phyloP scores from a whole-genome alignment of 2,113 vertebrate species.

The Anolis carolinensis region DNA sequence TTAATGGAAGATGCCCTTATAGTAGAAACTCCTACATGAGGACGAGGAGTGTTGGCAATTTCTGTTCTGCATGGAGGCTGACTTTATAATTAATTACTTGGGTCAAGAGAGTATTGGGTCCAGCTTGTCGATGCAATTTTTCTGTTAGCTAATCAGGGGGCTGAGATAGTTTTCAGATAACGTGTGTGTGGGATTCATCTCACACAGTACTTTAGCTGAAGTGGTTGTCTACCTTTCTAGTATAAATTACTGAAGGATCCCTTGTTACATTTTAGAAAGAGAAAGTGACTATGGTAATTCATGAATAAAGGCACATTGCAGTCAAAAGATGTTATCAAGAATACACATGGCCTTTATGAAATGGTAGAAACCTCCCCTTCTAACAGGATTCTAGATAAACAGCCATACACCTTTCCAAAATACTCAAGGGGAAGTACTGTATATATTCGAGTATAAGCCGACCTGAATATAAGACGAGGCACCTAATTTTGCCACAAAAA shows the following conservation, averaged over 20 bases:
- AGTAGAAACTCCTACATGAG: background rate
- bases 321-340: slow-evolving; percentile 17
- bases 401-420: too few relatives aligned
- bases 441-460: too few relatives aligned
- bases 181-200: slow-evolving; percentile 42
- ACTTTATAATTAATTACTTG: slow-evolving; percentile 31
- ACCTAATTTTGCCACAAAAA: too few relatives aligned
- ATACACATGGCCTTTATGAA: slow-evolving; percentile 31
- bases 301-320: slow-evolving; percentile 35
- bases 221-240: slow-evolving; percentile 36
- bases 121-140: slow-evolving; percentile 37
- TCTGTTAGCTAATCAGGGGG: slow-evolving; percentile 39
- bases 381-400: too few relatives aligned
- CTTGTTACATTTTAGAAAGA: background rate
- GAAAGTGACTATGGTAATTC: slow-evolving; percentile 22
- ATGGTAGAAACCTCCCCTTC: too few relatives aligned
- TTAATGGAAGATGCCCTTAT: slow-evolving; percentile 23
- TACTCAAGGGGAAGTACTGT: too few relatives aligned
- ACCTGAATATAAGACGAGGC: too few relatives aligned
- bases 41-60: background rate
- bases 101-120: slow-evolving; percentile 43
- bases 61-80: background rate
- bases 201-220: slow-evolving; percentile 23
- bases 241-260: slow-evolving; percentile 10
- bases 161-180: slow-evolving; percentile 42